A percentile compares a stretch with the other conserved stretches of the same genome.
These are phyloP conservation scores for Cichladusa arquata DNA, from an alignment of 2,113 vertebrate genomes.

Conservation along the genomic window DNA sequence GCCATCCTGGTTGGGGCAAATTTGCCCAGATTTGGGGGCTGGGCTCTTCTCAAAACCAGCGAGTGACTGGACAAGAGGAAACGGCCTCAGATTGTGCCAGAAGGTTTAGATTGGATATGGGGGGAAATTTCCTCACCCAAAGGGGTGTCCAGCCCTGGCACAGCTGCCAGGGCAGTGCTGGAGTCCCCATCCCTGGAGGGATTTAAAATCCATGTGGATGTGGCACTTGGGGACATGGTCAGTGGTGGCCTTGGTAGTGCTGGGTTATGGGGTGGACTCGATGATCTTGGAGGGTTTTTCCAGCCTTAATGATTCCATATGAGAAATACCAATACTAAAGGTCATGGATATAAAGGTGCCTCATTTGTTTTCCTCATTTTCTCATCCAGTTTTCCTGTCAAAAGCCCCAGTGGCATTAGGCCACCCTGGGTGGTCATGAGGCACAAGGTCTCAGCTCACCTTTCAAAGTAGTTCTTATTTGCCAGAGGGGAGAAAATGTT, in stretches of 20 bases:
- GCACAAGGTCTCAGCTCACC: fast-evolving
- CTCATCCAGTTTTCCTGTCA: background rate
- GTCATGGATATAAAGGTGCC: fast-evolving
- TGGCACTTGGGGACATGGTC: background rate
- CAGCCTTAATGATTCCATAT: background rate
- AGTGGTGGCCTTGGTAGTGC: background rate
- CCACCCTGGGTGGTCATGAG: background rate
- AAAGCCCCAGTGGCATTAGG: background rate
- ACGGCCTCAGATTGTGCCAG: fast-evolving
- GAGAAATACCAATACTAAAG: background rate
- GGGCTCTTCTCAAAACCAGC: background rate
- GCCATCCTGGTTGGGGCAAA: background rate
- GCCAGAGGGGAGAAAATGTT: background rate
- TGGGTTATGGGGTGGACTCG: fast-evolving
- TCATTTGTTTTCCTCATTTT: background rate
- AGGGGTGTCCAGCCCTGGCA: background rate
- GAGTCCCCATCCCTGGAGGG: background rate
- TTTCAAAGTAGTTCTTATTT: background rate
- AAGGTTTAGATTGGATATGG: background rate
- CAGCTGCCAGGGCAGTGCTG: background rate
- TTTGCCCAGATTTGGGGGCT: fast-evolving
- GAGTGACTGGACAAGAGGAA: fast-evolving
- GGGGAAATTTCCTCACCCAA: background rate
- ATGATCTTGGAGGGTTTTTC: background rate
- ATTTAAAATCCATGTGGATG: fast-evolving